A percentile compares a stretch with the other conserved stretches of the same genome.
These are phyloP conservation scores for Napeogenes inachia DNA, from an alignment of 2,888 invertebrate species.

Conservation along the genomic window DNA sequence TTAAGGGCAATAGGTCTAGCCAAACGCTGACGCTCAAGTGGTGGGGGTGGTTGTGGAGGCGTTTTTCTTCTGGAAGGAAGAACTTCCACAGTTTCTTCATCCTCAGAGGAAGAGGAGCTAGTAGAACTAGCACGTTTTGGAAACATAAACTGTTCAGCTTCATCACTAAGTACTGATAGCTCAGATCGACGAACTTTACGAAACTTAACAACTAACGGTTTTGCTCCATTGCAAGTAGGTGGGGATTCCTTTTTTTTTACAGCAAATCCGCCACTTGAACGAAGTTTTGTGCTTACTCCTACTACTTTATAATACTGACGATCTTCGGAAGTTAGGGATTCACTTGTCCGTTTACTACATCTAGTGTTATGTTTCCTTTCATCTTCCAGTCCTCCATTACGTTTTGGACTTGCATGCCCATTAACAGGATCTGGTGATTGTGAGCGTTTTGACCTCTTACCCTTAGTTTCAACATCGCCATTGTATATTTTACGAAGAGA, in stretches of 20 bases:
- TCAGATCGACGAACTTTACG: constrained; percentile 85
- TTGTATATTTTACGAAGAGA: constrained; percentile 63
- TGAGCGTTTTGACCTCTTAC: constrained; percentile 49
- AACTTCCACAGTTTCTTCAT: constrained; percentile 57
- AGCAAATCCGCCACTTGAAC: constrained; percentile 76
- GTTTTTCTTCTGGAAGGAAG: constrained; percentile 63
- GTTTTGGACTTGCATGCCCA: constrained; percentile 50
- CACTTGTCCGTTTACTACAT: constrained; percentile 50
- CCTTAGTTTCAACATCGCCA: constrained; percentile 51
- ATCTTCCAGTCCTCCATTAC: constrained; percentile 54
- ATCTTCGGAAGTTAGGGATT: constrained; percentile 46
- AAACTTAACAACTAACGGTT: constrained; percentile 84
- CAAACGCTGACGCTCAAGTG: constrained; percentile 52
- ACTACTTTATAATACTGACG: constrained; percentile 84
- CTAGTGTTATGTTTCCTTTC: constrained; percentile 57
- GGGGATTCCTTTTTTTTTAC: constrained; percentile 53
- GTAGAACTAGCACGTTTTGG: constrained; percentile 80
- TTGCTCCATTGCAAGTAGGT: constrained; percentile 74
- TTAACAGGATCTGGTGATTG: constrained; percentile 55
- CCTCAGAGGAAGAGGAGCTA: constrained; percentile 76
- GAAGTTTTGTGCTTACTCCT: constrained; percentile 81
- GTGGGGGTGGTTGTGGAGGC: constrained; percentile 49
- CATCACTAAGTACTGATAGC: constrained; percentile 85
- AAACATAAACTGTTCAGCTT: constrained; percentile 93
- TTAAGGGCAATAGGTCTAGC: constrained; percentile 65